Evolutionary conservation across 2,113 vertebrate species (phyloP).

Genomic region (Vanacampus margaritifer): DNA sequence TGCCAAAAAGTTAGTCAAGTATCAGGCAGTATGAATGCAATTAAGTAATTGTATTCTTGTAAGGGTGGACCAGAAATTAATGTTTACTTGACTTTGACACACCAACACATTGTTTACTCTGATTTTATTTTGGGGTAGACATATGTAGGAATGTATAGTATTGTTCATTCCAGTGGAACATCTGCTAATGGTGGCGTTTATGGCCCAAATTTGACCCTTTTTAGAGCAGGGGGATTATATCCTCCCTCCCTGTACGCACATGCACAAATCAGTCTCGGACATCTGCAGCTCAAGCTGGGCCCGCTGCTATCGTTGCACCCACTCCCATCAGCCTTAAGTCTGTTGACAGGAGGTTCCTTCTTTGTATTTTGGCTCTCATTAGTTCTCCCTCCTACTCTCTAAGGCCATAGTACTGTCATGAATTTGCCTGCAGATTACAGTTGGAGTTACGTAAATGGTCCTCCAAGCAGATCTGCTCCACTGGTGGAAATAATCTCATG

Average conservation of each 20-base stretch:
- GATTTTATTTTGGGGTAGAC: background rate
- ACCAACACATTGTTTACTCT: background rate
- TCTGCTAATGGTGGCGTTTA: background rate
- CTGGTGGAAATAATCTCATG: slow-evolving; percentile 43
- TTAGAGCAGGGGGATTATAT: slow-evolving; percentile 24
- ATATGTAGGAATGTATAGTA: background rate
- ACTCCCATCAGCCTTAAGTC: slow-evolving; percentile 18
- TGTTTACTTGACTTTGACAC: background rate
- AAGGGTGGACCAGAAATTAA: background rate
- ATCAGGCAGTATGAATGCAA: background rate
- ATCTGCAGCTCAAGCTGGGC: slow-evolving; percentile 46
- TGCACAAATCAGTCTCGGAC: slow-evolving; percentile 15
- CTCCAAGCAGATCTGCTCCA: slow-evolving; percentile 39
- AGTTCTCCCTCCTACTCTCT: slow-evolving; percentile 14
- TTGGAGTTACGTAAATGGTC: slow-evolving; percentile 49
- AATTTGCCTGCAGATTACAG: slow-evolving; percentile 41
- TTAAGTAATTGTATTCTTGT: background rate
- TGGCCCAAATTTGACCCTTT: slow-evolving; percentile 12
- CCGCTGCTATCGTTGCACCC: slow-evolving; percentile 19
- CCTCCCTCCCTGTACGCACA: background rate
- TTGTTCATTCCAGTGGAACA: slow-evolving; percentile 2
- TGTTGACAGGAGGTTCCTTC: slow-evolving; percentile 37
- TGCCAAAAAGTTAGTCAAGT: background rate
- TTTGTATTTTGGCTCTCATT: slow-evolving; percentile 37
- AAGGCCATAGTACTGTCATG: slow-evolving; percentile 17